Percentiles rank a stretch among this genome's conserved stretches.
Evolutionary conservation across 1,140 invertebrate genomes (phyloP).

Genomic region (Panulirus ornatus): DNA sequence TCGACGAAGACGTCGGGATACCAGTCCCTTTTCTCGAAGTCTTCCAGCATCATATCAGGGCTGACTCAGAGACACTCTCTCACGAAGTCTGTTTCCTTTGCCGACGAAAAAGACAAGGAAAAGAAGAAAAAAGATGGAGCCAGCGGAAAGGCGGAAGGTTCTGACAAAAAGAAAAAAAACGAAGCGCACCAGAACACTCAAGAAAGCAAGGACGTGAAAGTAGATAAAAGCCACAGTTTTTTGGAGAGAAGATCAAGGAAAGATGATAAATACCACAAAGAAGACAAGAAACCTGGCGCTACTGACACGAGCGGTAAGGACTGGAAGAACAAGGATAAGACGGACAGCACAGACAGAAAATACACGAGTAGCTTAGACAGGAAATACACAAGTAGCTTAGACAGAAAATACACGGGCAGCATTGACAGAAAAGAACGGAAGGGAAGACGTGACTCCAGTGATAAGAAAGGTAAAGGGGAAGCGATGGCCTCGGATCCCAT

Average conservation of each 20-base stretch:
- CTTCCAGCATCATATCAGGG: slow-evolving; percentile 35
- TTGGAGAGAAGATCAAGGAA: slow-evolving; percentile 15
- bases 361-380: slow-evolving; percentile 24
- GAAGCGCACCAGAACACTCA: neutral
- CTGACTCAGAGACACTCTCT: slow-evolving; percentile 22
- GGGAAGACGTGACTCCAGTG: slow-evolving; percentile 27
- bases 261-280: slow-evolving; percentile 2
- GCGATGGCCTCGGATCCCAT: slow-evolving; percentile 32
- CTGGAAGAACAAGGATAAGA: slow-evolving; percentile 23
- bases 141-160: neutral
- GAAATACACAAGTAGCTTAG: slow-evolving; percentile 34
- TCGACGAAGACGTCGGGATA: neutral
- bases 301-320: slow-evolving; percentile 12
- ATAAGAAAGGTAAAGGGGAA: slow-evolving; percentile 1
- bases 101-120: slow-evolving; percentile 2
- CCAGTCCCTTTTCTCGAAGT: slow-evolving; percentile 28
- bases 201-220: slow-evolving; percentile 57
- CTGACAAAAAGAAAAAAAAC: slow-evolving; percentile 24
- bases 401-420: slow-evolving; percentile 27
- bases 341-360: slow-evolving; percentile 9
- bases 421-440: slow-evolving; percentile 31
- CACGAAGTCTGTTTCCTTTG: slow-evolving; percentile 43
- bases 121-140: neutral
- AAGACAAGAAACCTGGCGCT: slow-evolving; percentile 26
- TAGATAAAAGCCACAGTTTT: slow-evolving; percentile 33